phyloP scores from a whole-genome alignment of 2,113 vertebrate genomes.

The Anhinga anhinga region DNA sequence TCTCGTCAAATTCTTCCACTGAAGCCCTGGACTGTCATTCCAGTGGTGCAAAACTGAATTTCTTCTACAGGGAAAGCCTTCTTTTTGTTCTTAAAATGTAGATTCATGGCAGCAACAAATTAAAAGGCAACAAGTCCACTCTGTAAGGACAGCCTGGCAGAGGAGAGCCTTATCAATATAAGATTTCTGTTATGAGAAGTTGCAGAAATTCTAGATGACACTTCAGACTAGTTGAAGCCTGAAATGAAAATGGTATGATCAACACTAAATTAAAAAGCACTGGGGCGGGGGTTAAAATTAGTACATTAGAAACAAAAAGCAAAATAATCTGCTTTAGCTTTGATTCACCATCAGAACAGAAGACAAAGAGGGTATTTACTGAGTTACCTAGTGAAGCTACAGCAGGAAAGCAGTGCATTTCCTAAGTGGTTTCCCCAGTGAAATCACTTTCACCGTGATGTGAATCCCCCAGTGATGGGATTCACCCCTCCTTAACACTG shows the following conservation, averaged over 20 bases:
- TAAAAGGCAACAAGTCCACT: neutral
- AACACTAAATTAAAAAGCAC: neutral
- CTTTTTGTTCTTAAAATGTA: neutral
- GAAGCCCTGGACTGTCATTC: neutral
- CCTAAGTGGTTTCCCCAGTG: accelerated
- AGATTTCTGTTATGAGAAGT: neutral
- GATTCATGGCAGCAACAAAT: neutral
- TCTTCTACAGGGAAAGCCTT: neutral
- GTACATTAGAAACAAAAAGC: neutral
- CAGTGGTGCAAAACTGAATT: neutral
- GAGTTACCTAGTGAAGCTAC: accelerated
- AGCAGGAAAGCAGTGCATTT: neutral
- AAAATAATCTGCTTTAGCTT: neutral
- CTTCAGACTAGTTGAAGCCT: neutral
- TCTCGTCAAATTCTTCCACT: neutral
- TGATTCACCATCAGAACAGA: neutral
- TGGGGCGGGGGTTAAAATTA: neutral
- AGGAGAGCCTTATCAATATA: neutral
- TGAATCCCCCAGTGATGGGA: neutral
- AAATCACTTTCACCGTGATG: too few relatives aligned
- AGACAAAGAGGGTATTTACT: neutral
- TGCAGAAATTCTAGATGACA: neutral
- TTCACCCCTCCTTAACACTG: neutral
- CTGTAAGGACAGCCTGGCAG: neutral
- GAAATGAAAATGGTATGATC: neutral